Evolutionary conservation across 2,797 vertebrate species (phyloP).

Genomic region (Masticophis lateralis): DNA sequence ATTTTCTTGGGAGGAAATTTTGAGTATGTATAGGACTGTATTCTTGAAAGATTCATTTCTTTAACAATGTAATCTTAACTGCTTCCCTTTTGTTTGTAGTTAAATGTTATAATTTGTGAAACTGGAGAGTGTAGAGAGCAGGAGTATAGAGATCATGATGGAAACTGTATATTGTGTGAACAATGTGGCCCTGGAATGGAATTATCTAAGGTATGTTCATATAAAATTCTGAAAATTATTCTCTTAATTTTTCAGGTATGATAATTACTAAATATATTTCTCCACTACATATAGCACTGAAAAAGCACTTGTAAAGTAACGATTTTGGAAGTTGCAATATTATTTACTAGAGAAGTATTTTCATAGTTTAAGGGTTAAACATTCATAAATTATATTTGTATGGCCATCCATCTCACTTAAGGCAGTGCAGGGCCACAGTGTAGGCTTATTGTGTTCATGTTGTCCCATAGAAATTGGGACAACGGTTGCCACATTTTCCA

Average conservation of each 20-base stretch:
- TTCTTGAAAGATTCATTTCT: not conserved
- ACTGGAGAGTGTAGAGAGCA: slow-evolving; percentile 89
- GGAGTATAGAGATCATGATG: slow-evolving; percentile 86
- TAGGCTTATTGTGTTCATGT: not conserved
- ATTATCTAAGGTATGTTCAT: slow-evolving; percentile 85
- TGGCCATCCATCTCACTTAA: not conserved
- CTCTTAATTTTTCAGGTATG: not conserved
- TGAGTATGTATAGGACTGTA: not conserved
- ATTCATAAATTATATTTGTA: not conserved
- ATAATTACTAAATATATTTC: not conserved
- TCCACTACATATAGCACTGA: not conserved
- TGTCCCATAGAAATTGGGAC: not conserved
- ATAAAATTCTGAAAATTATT: not conserved
- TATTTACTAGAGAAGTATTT: slow-evolving; percentile 12
- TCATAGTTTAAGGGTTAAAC: not conserved
- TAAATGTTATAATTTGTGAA: slow-evolving; percentile 69
- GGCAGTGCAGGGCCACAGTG: not conserved
- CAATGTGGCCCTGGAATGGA: slow-evolving; percentile 95
- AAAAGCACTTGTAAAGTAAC: not conserved
- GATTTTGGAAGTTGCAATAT: slow-evolving; percentile 1
- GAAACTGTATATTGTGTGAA: slow-evolving; percentile 85
- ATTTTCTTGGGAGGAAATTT: not conserved
- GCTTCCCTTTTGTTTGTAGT: slow-evolving; percentile 43
- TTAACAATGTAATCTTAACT: slow-evolving; percentile 8
- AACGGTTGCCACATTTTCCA: not conserved